Conservation (phyloP, 2,113 vertebrate species). For the Picathartes gymnocephalus region DNA sequence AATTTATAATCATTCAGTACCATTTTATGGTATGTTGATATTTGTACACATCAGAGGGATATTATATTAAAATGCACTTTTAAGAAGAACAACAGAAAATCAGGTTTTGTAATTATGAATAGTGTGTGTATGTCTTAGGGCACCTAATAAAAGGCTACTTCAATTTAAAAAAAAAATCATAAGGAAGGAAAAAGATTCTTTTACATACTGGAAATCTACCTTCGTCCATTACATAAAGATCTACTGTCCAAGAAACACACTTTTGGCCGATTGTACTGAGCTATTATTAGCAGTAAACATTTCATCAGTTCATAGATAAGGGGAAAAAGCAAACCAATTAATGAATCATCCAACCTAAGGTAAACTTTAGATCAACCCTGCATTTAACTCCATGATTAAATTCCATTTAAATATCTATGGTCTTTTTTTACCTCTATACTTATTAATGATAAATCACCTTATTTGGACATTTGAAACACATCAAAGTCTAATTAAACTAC, state of each 20-base stretch:
- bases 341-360: neutral
- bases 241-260: neutral
- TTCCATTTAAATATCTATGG: neutral
- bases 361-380: neutral
- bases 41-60: neutral
- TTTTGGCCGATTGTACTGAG: neutral
- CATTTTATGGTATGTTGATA: neutral
- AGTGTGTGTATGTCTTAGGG: neutral
- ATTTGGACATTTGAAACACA: neutral
- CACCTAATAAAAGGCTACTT: neutral
- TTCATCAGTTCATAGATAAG: neutral
- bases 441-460: neutral
- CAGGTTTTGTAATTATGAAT: neutral
- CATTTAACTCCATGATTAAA: neutral
- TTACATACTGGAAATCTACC: neutral
- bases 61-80: neutral
- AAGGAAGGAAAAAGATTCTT: neutral
- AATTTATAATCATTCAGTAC: neutral
- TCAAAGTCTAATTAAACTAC: neutral
- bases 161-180: neutral
- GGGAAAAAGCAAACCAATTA: neutral
- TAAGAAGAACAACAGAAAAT: neutral
- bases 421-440: neutral
- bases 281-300: neutral
- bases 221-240: neutral